These are phyloP conservation scores for Gymnoscelis rufifasciata DNA, from an alignment of 2,888 invertebrate genomes.

Conservation along the genomic window DNA sequence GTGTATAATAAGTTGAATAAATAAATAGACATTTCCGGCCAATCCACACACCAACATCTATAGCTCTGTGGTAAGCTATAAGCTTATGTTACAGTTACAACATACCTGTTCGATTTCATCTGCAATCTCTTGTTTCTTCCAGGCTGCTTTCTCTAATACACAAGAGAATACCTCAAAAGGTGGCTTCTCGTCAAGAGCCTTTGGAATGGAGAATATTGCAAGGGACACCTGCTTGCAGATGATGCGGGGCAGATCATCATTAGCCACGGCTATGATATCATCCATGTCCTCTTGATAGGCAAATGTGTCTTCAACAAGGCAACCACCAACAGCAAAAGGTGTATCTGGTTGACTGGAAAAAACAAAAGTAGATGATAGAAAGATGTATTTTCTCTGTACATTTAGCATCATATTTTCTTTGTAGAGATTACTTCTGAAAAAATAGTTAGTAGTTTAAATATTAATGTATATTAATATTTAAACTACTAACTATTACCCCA, in stretches of 20 bases:
- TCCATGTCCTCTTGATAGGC: conserved; percentile 45
- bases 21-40: too few relatives aligned
- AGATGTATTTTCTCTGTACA: neutral
- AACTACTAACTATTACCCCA: too few relatives aligned
- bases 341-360: conserved; percentile 61
- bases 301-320: conserved; percentile 63
- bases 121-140: conserved; percentile 57
- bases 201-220: conserved; percentile 60
- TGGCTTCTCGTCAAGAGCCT: conserved; percentile 32
- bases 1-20: too few relatives aligned
- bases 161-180: conserved; percentile 66
- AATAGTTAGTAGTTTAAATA: too few relatives aligned
- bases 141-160: conserved; percentile 56
- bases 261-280: conserved; percentile 45
- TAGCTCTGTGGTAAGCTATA: too few relatives aligned
- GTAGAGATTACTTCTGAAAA: too few relatives aligned
- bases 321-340: conserved; percentile 70
- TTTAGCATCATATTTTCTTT: too few relatives aligned
- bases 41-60: too few relatives aligned
- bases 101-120: conserved; percentile 55
- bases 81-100: neutral
- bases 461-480: too few relatives aligned
- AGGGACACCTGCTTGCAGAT: conserved; percentile 61
- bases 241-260: conserved; percentile 44
- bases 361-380: neutral